Conservation (phyloP, 2,113 vertebrate genomes). For the Mus pahari region DNA sequence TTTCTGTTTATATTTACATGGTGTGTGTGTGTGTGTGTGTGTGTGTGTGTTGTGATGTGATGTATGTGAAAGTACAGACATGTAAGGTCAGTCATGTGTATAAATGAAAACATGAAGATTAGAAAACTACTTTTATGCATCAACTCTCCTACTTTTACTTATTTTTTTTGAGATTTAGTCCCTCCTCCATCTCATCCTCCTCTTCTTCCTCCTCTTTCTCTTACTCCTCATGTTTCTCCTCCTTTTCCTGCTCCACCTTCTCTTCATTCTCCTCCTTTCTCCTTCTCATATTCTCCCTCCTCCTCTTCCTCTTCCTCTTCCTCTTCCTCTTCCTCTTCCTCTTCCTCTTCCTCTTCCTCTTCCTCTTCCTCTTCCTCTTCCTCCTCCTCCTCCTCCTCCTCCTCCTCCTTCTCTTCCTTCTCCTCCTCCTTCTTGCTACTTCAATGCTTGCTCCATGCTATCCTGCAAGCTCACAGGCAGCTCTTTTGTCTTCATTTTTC, state of each 20-base stretch:
- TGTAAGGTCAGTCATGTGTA: background rate
- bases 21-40: background rate
- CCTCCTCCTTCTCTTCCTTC: background rate
- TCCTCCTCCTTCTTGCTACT: background rate
- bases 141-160: background rate
- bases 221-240: too few species aligned
- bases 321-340: too few species aligned
- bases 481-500: background rate
- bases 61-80: background rate
- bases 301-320: too few species aligned
- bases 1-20: background rate
- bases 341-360: background rate
- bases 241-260: too few species aligned
- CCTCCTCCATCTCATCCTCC: too few species aligned
- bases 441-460: too few species aligned
- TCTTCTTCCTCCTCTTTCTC: too few species aligned
- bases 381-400: too few species aligned
- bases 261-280: too few species aligned
- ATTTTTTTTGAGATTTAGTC: too few species aligned
- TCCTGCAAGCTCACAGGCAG: background rate
- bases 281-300: too few species aligned
- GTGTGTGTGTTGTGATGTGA: background rate
- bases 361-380: too few species aligned
- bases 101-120: background rate
- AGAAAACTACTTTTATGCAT: background rate